A percentile compares a stretch with the other conserved stretches of the same genome.
Evolutionary conservation across 2,797 vertebrate genomes (phyloP).

Genomic region (Hapalemur alaotrensis): DNA sequence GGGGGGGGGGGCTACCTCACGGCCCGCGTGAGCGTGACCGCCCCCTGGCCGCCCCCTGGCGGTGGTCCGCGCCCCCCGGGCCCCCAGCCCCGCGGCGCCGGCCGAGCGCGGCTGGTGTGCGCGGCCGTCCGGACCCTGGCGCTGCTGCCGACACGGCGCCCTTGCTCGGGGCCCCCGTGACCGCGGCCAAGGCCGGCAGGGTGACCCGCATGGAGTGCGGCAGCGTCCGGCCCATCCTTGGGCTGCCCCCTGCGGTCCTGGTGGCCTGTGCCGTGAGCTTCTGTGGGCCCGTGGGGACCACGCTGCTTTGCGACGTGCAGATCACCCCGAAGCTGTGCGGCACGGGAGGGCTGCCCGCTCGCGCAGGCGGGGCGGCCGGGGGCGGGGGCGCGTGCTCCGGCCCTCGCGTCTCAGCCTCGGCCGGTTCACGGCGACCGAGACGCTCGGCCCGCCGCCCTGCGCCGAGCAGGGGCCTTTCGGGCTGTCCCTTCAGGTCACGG

Average conservation of each 20-base stretch:
- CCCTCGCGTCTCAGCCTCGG: conserved; percentile 90
- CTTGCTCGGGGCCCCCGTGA: conserved; percentile 86
- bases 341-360: conserved; percentile 85
- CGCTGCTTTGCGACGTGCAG: conserved; percentile 87
- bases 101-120: conserved; percentile 83
- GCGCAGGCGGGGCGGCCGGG: conserved; percentile 84
- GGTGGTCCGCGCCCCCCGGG: conserved; percentile 87
- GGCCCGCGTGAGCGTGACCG: conserved; percentile 92
- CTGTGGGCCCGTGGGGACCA: conserved; percentile 86
- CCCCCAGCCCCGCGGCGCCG: conserved; percentile 77
- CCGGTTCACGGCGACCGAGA: conserved; percentile 88
- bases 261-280: conserved; percentile 86
- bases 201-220: conserved; percentile 91
- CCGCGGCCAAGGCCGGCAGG: conserved; percentile 69
- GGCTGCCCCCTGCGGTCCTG: conserved; percentile 71
- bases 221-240: conserved; percentile 80
- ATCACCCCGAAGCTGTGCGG: conserved; percentile 89
- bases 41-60: conserved; percentile 90
- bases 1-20: conserved; percentile 91
- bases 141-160: conserved; percentile 84
- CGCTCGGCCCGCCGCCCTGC: conserved; percentile 83
- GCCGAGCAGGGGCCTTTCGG: conserved; percentile 87
- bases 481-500: conserved; percentile 87
- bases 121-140: conserved; percentile 87
- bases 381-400: conserved; percentile 86